These are phyloP conservation scores for Eptesicus fuscus DNA, from an alignment of 2,113 vertebrate species.

Conservation along the genomic window DNA sequence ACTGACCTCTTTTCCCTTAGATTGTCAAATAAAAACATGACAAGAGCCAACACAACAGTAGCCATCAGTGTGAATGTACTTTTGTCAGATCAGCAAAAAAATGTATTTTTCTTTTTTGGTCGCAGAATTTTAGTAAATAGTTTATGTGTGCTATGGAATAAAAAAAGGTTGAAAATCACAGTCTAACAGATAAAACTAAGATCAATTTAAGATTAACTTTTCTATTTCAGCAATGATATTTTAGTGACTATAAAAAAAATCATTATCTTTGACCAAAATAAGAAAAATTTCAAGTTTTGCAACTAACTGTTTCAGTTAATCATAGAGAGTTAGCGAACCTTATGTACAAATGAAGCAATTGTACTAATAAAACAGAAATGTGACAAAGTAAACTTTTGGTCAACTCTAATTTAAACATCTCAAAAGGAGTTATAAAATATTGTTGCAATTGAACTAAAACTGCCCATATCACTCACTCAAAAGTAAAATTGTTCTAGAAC, in stretches of 20 bases:
- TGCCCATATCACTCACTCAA: background rate
- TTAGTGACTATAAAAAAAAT: background rate
- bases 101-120: background rate
- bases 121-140: background rate
- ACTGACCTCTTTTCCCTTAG: background rate
- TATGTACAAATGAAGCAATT: background rate
- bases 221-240: background rate
- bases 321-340: background rate
- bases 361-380: background rate
- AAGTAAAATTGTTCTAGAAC: constrained; percentile 27
- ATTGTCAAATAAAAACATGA: background rate
- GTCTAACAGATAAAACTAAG: background rate
- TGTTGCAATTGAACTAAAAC: constrained; percentile 20
- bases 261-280: constrained; percentile 1
- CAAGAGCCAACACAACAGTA: background rate
- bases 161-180: background rate
- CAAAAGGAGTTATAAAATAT: background rate
- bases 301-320: background rate
- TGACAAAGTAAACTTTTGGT: background rate
- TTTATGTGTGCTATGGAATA: background rate
- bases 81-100: background rate
- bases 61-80: background rate
- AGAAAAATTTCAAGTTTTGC: constrained; percentile 21
- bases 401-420: background rate
- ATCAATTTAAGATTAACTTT: background rate